Evolutionary conservation across 2,797 vertebrate species (phyloP), one percentile per base, ranked within the genome.

Genomic region (Otolemur crassicaudatus): DNA sequence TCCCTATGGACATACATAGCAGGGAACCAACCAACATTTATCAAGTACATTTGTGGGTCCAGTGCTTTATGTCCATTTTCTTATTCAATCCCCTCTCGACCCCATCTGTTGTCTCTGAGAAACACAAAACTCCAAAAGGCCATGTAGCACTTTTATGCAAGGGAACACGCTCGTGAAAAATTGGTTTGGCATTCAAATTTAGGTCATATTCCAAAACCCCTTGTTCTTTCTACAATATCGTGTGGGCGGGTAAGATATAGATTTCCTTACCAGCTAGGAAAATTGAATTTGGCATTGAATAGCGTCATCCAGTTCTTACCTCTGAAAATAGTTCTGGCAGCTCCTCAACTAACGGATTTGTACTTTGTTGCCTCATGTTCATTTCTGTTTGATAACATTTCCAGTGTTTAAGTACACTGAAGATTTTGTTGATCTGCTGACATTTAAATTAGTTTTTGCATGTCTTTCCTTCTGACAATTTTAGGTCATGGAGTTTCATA

Each of bases 281-380:
- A 97, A 97, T 7, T 96, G 84, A 94, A 96, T 97, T 95, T 97
- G 95, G 97, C 96, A 94, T 94, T 94, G 89, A 96, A 93, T 31
- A 96, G 89, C 40, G 0, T 92, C 96, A 93, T 95, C 87, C 85
- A 86, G 90, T 20, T 96, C 96, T 97, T 97, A 96, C 91, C 97
- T 97, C 94, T 94, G 89, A 97, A 98, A 97, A 97, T 96, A 97
- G 96, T 95, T 93, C 93, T 97, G 97, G 96, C 97, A 97, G 95
- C 75, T 91, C 69, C 95, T 97, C 96, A 94, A 95, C 94, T 80
- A 94, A 96, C 77, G 90, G 93, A 94, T 97, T 93, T 96, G 93
- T 94, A 92, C 88, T 97, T 97, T 97, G 96, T 97, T 97, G 89
- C 89, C 72, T 88, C 93, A 96, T 93, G 96, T 95, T 96, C 86